Evolutionary conservation across 2,888 invertebrate species (phyloP).

Genomic region (Endotricha flammealis): DNA sequence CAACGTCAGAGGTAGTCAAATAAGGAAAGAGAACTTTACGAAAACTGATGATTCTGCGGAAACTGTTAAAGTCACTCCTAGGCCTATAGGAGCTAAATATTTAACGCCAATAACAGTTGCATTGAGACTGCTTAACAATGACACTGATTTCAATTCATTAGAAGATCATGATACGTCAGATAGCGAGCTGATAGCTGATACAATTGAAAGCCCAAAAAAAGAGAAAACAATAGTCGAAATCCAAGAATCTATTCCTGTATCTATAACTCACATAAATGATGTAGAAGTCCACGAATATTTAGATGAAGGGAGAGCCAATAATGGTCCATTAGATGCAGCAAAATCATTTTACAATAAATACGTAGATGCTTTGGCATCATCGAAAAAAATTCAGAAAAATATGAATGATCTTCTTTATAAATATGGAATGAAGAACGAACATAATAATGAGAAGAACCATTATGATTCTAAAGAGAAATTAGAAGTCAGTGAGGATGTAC

Average conservation of each 20-base stretch:
- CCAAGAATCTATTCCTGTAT: constrained; percentile 80
- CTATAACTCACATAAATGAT: constrained; percentile 68
- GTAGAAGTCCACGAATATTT: constrained; percentile 66
- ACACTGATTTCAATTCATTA: constrained; percentile 52
- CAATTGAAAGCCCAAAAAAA: constrained; percentile 53
- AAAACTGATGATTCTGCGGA: constrained; percentile 28
- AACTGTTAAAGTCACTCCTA: constrained; percentile 71
- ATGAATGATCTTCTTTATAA: constrained; percentile 44
- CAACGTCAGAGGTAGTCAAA: constrained; percentile 53
- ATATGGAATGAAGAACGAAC: constrained; percentile 50
- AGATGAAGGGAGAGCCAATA: constrained; percentile 56
- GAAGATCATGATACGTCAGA: constrained; percentile 62
- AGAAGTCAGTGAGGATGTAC: constrained; percentile 53
- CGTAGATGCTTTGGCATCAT: constrained; percentile 51
- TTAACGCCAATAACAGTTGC: constrained; percentile 80
- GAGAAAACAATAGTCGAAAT: constrained; percentile 80
- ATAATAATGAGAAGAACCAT: constrained; percentile 40
- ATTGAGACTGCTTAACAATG: constrained; percentile 69
- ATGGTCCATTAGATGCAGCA: constrained; percentile 39
- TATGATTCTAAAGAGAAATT: constrained; percentile 42
- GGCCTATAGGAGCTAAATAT: constrained; percentile 75
- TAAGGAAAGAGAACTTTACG: constrained; percentile 33
- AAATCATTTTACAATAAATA: constrained; percentile 55
- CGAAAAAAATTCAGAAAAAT: constrained; percentile 51
- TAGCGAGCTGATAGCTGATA: constrained; percentile 55